Evolutionary conservation across 2,797 vertebrate genomes (phyloP).

Genomic region (Silurus aristotelis): DNA sequence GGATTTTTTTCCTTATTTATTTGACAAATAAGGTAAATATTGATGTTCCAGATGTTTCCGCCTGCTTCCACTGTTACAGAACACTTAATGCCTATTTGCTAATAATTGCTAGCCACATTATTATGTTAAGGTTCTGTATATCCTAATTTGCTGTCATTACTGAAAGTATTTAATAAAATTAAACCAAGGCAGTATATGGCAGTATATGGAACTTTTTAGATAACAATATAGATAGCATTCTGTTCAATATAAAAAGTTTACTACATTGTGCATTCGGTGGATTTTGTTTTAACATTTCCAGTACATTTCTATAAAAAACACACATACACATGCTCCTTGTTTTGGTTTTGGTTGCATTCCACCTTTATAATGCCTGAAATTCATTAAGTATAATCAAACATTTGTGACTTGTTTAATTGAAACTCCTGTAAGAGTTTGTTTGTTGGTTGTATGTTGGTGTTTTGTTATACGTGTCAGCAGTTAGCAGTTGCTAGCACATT

Average conservation of each 20-base stretch:
- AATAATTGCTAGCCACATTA: neutral
- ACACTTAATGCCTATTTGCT: neutral
- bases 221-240: no score
- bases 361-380: neutral
- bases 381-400: neutral
- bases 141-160: neutral
- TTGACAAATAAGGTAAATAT: neutral
- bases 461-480: neutral
- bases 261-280: neutral
- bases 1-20: neutral
- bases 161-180: neutral
- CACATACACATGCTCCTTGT: neutral
- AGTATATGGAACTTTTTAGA: neutral
- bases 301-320: no score
- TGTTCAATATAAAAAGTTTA: no score
- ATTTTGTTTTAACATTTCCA: neutral
- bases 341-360: neutral
- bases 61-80: neutral
- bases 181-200: no score
- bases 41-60: neutral
- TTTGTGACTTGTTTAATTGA: neutral
- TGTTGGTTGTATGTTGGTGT: no score
- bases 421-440: neutral
- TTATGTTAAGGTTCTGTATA: neutral
- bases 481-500: neutral